Conservation (phyloP, 2,797 vertebrate genomes). For the Allochrocebus solatus region DNA sequence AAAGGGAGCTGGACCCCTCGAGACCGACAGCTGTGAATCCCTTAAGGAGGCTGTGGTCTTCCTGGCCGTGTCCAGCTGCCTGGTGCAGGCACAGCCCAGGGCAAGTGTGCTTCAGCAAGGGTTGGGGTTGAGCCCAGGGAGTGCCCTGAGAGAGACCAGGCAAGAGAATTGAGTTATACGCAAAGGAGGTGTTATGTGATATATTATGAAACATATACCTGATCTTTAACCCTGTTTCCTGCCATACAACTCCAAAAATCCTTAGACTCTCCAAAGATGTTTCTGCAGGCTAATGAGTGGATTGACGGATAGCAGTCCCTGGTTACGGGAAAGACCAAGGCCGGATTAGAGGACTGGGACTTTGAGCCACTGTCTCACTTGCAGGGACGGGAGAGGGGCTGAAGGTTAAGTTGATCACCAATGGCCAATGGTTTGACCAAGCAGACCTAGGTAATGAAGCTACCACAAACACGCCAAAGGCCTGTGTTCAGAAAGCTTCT, state of each 20-base stretch:
- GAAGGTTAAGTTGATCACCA: not conserved
- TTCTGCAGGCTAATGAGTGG: not conserved
- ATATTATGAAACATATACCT: not conserved
- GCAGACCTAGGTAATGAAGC: not conserved
- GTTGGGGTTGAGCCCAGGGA: not conserved
- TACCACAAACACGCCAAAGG: not conserved
- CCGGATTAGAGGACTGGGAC: not conserved
- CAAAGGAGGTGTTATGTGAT: not conserved
- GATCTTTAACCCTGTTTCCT: not conserved
- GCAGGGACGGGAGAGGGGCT: not conserved
- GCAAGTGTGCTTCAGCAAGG: not conserved
- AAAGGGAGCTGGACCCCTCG: not conserved
- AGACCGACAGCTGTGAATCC: accelerated
- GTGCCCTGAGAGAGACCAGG: not conserved
- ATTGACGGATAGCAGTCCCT: not conserved
- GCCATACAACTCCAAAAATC: not conserved
- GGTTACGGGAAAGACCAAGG: not conserved
- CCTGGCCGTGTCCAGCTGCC: not conserved
- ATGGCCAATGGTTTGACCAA: not conserved
- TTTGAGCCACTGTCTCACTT: not conserved
- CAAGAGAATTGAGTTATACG: not conserved
- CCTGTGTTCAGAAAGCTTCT: not conserved
- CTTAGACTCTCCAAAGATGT: not conserved
- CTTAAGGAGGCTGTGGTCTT: accelerated
- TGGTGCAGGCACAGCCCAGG: not conserved